phyloP scores from a whole-genome alignment of 2,888 invertebrate species.

The Phyto melanocephala region DNA sequence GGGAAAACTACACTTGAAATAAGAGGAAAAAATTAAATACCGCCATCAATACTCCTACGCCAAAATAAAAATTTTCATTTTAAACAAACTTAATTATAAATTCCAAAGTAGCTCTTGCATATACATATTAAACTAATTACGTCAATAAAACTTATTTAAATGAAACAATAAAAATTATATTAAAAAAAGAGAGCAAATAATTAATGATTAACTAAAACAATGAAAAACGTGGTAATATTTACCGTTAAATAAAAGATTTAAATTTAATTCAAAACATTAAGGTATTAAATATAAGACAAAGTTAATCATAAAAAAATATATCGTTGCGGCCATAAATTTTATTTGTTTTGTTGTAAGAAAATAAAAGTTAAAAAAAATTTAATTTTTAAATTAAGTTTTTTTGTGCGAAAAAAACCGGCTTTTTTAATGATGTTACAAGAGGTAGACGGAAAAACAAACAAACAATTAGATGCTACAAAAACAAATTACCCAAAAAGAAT shows the following conservation, averaged over 20 bases:
- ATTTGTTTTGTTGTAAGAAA: neutral
- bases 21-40: too few species aligned
- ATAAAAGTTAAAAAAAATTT: neutral
- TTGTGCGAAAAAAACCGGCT: neutral
- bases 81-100: neutral
- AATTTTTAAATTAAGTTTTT: constrained; percentile 6
- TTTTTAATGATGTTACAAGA: neutral
- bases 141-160: too few species aligned
- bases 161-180: neutral
- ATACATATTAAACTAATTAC: too few species aligned
- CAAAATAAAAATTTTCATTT: neutral
- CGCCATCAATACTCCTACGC: too few species aligned
- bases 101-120: neutral
- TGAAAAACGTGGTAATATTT: neutral
- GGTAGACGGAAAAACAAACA: neutral
- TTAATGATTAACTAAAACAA: neutral
- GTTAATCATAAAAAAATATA: neutral
- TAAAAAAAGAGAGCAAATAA: neutral
- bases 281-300: neutral
- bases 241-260: neutral
- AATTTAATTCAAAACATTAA: neutral
- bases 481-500: too few species aligned
- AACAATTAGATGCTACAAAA: neutral
- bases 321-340: neutral
- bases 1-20: too few species aligned